Evolutionary conservation across 2,888 invertebrate genomes (phyloP).

Genomic region (Phyto melanocephala): DNA sequence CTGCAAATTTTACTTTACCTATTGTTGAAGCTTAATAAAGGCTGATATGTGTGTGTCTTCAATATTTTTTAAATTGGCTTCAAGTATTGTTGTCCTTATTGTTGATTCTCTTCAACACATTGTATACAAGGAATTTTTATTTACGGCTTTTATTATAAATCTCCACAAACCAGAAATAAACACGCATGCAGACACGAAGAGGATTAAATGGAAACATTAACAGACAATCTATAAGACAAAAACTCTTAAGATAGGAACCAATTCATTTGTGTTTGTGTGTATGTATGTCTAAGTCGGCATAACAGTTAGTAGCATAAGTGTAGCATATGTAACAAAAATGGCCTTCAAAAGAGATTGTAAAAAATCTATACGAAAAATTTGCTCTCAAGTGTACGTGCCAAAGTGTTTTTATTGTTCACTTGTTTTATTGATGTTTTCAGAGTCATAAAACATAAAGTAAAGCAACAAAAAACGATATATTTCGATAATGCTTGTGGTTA

Average conservation of each 20-base stretch:
- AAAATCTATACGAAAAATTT: conserved; percentile 5
- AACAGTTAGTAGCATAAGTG: not conserved
- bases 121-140: conserved; percentile 34
- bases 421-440: conserved; percentile 52
- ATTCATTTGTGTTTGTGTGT: not conserved
- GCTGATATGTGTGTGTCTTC: conserved; percentile 18
- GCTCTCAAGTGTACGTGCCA: conserved; percentile 23
- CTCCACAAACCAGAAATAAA: conserved; percentile 17
- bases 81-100: conserved; percentile 15
- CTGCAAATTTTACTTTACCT: not conserved
- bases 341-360: not conserved
- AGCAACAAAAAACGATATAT: conserved; percentile 20
- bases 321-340: not conserved
- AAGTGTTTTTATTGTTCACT: conserved; percentile 38
- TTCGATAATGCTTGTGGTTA: conserved; percentile 29
- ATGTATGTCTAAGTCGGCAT: not conserved
- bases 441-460: conserved; percentile 21
- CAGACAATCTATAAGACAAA: not conserved
- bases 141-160: conserved; percentile 38
- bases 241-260: not conserved
- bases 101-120: conserved; percentile 2
- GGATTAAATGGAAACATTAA: not conserved
- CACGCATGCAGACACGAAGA: not conserved
- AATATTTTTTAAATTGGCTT: conserved; percentile 27
- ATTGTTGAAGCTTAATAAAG: conserved; percentile 14